These are phyloP conservation scores for Zosterops japonicus DNA, from an alignment of 2,113 vertebrate genomes.

Conservation along the genomic window DNA sequence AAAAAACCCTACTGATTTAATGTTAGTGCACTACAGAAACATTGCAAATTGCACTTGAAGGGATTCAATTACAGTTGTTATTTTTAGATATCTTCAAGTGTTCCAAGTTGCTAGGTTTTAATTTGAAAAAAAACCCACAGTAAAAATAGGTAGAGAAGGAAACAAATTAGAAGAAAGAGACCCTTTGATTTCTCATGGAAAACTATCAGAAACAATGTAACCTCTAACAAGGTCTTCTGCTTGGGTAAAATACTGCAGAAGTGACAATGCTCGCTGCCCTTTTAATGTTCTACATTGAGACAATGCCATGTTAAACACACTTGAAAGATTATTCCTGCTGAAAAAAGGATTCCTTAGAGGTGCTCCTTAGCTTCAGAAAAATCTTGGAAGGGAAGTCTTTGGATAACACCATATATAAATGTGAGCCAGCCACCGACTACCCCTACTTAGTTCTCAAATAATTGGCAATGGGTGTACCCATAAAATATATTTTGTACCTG, in stretches of 20 bases:
- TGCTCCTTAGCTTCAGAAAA: neutral
- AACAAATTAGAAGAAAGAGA: neutral
- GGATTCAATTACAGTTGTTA: neutral
- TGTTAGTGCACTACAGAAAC: neutral
- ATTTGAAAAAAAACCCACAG: neutral
- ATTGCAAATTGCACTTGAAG: neutral
- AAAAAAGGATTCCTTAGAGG: neutral
- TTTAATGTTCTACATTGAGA: neutral
- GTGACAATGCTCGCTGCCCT: neutral
- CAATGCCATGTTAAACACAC: neutral
- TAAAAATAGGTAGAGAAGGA: neutral
- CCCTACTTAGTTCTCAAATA: neutral
- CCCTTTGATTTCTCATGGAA: neutral
- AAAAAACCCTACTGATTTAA: accelerated
- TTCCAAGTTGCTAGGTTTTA: neutral
- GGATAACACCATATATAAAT: neutral
- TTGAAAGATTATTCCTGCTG: neutral
- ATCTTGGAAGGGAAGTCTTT: neutral
- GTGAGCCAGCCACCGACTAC: neutral
- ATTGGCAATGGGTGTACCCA: neutral
- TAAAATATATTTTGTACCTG: neutral
- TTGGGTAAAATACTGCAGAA: neutral
- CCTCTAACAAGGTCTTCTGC: neutral
- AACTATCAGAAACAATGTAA: neutral
- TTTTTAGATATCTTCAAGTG: neutral